These are phyloP conservation scores for Xerus rutilus DNA, from an alignment of 2,797 vertebrate genomes.

Conservation along the genomic window DNA sequence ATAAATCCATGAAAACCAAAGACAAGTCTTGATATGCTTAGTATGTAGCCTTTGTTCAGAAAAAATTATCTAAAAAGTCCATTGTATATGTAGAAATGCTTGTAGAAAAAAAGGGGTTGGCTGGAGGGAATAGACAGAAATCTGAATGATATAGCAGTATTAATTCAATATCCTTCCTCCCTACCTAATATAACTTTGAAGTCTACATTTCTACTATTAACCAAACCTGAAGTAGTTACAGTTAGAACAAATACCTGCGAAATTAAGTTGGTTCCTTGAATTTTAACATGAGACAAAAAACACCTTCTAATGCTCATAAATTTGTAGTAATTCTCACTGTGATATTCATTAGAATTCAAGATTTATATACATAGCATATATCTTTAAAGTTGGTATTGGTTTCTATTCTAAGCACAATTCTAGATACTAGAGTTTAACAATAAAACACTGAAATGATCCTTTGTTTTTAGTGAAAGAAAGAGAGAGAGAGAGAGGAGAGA, in stretches of 20 bases:
- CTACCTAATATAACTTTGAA: neutral
- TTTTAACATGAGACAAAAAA: slow-evolving; percentile 26
- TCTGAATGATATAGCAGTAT: neutral
- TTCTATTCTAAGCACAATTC: slow-evolving; percentile 73
- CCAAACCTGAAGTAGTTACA: slow-evolving; percentile 12
- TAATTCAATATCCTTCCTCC: neutral
- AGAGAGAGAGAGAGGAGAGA: slow-evolving; percentile 71
- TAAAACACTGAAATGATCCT: slow-evolving; percentile 86
- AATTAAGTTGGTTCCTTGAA: slow-evolving; percentile 42
- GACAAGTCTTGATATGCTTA: neutral
- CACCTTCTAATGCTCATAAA: neutral
- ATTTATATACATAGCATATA: slow-evolving; percentile 4
- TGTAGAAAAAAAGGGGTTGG: neutral
- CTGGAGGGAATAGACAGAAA: neutral
- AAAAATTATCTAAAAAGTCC: neutral
- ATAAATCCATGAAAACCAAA: slow-evolving; percentile 58
- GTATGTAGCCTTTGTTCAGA: neutral
- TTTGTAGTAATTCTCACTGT: neutral
- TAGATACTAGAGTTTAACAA: slow-evolving; percentile 85
- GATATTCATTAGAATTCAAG: slow-evolving; percentile 1
- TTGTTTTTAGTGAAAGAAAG: slow-evolving; percentile 87
- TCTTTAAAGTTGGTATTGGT: slow-evolving; percentile 2
- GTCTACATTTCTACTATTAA: neutral
- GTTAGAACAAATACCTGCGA: slow-evolving; percentile 33
- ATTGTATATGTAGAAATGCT: neutral